These are phyloP conservation scores for Umimayanthus chanpuru DNA, from an alignment of 92 coral and sea anemone species.

Conservation along the genomic window DNA sequence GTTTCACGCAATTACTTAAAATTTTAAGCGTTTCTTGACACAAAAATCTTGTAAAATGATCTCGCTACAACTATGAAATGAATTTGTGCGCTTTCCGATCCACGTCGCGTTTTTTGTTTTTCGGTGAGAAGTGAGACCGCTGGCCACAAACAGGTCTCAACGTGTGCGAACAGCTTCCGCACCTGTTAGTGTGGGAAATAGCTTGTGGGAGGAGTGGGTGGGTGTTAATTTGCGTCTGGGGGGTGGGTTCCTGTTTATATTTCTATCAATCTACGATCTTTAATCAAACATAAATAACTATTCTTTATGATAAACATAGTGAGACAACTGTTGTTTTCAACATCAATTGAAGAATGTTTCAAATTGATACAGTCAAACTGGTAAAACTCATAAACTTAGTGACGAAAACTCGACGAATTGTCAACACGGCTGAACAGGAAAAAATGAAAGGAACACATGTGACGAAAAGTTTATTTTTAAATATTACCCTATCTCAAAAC, in stretches of 20 bases:
- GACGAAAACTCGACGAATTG: no score
- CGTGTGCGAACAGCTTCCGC: conserved; percentile 22
- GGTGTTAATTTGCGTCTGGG: background rate
- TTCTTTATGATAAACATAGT: no score
- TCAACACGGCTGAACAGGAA: no score
- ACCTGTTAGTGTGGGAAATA: conserved; percentile 18
- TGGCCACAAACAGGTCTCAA: conserved; percentile 55
- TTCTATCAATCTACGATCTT: no score
- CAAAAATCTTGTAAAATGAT: conserved; percentile 35
- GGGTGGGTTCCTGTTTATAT: background rate
- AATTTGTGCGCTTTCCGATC: conserved; percentile 48
- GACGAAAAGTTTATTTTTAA: no score
- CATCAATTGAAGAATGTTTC: no score
- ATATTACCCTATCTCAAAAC: no score
- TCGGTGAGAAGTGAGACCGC: conserved; percentile 65
- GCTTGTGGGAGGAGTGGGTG: background rate
- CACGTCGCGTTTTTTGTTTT: conserved; percentile 91
- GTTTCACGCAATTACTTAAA: conserved; percentile 8
- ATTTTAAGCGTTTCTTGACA: conserved; percentile 2
- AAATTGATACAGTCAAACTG: no score
- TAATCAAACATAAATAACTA: no score
- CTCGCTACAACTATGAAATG: conserved; percentile 24
- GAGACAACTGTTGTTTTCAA: no score
- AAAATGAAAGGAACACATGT: no score
- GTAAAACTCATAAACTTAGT: no score